Evolutionary conservation across 2,797 vertebrate genomes (phyloP), one percentile per base, ranked within the genome.

Genomic region (Helostoma temminkii): DNA sequence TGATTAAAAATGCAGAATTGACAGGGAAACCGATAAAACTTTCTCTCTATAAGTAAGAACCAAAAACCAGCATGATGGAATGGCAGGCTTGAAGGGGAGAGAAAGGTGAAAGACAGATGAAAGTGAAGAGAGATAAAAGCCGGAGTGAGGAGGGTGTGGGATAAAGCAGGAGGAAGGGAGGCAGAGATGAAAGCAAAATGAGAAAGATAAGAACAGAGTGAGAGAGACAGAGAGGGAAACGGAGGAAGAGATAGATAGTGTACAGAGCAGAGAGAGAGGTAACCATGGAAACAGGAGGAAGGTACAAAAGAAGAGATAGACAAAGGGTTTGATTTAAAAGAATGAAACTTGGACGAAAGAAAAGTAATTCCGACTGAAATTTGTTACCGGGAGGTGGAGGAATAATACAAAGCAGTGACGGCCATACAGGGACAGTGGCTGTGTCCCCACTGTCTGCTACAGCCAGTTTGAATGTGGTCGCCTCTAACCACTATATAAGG

Each of bases 101-200:
- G 92, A 95, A 94, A 94, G 94, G 94, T 95, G 94, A 95, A 94
- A 95, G 94, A 94, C 93, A 94, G 94, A 95, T 95, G 94, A 95
- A 95, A 95, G 94, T 94, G 93, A 93, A 94, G 92, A 93, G 93
- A 95, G 94, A 94, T 95, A 95, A 95, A 95, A 95, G 94, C 91
- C 82, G 75, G 91, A 93, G 93, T 90, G 93, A 93, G 94, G 93
- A 94, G 93, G 93, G 93, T 93, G 94, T 92, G 92, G 94, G 94
- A 95, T 93, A 94, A 94, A 94, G 94, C 93, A 94, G 92, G 92
- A 94, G 93, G 93, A 94, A 95, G 93, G 93, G 93, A 95, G 91
- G 93, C 92, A 92, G 92, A 95, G 94, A 95, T 95, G 94, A 95
- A 95, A 95, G 94, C 93, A 93, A 94, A 94, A 94, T 94, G 93